Percentiles rank a stretch among this genome's conserved stretches.
These are phyloP conservation scores for Pristionchus mayeri DNA, from an alignment of 2,888 invertebrate genomes.

Conservation along the genomic window DNA sequence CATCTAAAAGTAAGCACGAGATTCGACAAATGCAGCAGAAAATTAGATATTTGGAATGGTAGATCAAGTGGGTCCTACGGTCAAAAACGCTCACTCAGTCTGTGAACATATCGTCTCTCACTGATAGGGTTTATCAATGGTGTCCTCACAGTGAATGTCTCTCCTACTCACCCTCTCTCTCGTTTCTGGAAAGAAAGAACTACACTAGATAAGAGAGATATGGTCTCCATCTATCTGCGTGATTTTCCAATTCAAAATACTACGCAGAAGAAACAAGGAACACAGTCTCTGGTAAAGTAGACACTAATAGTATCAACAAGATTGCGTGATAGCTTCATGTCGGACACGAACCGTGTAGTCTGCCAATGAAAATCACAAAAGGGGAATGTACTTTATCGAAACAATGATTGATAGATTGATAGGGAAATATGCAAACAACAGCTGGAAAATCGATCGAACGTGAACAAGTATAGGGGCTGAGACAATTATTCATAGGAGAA, in stretches of 20 bases:
- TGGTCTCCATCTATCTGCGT: too few species aligned
- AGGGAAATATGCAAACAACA: conserved; percentile 5
- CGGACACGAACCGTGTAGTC: background rate
- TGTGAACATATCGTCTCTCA: conserved; percentile 1
- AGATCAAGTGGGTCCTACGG: background rate
- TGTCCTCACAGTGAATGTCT: background rate
- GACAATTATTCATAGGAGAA: background rate
- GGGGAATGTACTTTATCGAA: conserved; percentile 42
- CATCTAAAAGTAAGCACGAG: background rate
- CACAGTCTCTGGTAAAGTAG: too few species aligned
- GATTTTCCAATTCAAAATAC: too few species aligned
- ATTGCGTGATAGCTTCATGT: background rate
- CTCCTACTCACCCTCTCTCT: background rate
- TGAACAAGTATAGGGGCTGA: background rate
- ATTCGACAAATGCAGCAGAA: background rate
- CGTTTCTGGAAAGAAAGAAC: too few species aligned
- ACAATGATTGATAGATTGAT: conserved; percentile 31
- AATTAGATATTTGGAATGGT: background rate
- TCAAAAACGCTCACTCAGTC: background rate
- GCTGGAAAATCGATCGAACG: background rate
- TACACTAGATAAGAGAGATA: too few species aligned
- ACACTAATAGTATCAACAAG: too few species aligned
- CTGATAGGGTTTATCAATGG: conserved; percentile 15
- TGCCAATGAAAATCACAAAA: background rate
- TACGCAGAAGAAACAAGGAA: too few species aligned